Evolutionary conservation across 2,113 vertebrate genomes (phyloP).

Genomic region (Bungarus multicinctus): DNA sequence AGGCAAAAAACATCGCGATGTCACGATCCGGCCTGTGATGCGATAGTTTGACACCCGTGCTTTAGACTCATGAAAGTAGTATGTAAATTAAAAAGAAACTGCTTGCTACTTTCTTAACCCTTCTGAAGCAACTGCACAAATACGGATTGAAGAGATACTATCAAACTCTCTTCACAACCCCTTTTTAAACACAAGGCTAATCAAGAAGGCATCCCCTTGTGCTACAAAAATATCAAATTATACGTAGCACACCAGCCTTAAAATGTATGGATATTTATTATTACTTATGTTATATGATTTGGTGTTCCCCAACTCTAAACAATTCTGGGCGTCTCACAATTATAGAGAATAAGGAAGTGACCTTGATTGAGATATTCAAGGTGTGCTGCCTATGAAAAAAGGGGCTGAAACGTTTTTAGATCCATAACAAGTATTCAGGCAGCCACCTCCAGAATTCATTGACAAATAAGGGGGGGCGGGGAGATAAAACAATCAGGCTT

Average conservation of each 20-base stretch:
- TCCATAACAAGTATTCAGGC: background rate
- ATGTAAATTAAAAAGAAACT: background rate
- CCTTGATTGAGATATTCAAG: background rate
- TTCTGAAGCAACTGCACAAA: background rate
- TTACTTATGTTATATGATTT: background rate
- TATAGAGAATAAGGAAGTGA: background rate
- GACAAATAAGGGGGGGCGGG: background rate
- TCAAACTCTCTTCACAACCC: background rate
- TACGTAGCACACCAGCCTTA: background rate
- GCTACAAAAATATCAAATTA: background rate
- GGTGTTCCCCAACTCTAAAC: background rate
- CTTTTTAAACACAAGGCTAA: background rate
- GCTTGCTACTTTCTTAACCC: background rate
- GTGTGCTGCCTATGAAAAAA: background rate
- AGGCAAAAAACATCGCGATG: too few relatives aligned
- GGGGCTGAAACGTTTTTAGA: background rate
- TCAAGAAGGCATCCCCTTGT: background rate
- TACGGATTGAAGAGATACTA: background rate
- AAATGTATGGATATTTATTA: background rate
- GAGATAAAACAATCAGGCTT: background rate
- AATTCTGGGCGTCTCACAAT: background rate
- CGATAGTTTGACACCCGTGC: too few relatives aligned
- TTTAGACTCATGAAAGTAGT: background rate
- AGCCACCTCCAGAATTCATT: background rate
- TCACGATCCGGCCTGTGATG: too few relatives aligned